These are phyloP conservation scores for Nycteola revayana DNA, from an alignment of 2,888 invertebrate species.

Conservation along the genomic window DNA sequence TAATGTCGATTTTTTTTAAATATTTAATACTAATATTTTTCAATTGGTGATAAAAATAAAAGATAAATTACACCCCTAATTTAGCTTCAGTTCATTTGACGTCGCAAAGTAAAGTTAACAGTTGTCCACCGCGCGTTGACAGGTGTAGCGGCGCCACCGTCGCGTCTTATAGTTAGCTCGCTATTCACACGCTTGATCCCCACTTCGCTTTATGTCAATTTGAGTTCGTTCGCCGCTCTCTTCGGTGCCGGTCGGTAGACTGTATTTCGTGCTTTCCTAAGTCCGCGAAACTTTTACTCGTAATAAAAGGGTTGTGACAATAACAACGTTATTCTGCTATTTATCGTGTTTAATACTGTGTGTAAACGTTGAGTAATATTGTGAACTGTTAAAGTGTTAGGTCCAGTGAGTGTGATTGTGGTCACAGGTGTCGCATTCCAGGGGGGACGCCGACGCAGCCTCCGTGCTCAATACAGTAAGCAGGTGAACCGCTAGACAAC, in stretches of 20 bases:
- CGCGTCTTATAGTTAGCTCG: constrained; percentile 24
- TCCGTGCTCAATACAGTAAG: constrained; percentile 54
- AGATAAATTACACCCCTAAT: constrained; percentile 37
- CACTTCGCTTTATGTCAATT: constrained; percentile 47
- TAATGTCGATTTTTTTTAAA: too few species aligned
- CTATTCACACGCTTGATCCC: constrained; percentile 32
- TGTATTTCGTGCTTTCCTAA: constrained; percentile 23
- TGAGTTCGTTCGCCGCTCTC: constrained; percentile 60
- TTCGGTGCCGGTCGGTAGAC: constrained; percentile 34
- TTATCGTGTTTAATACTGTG: constrained; percentile 25
- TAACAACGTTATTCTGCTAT: constrained; percentile 18
- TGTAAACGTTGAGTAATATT: constrained; percentile 28
- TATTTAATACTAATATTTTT: too few species aligned
- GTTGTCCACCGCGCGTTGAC: constrained; percentile 33
- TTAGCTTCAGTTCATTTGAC: constrained; percentile 38
- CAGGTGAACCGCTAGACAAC: constrained; percentile 63
- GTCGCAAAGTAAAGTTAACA: constrained; percentile 15
- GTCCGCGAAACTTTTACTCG: constrained; percentile 67
- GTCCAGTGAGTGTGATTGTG: constrained; percentile 62
- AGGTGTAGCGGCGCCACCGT: constrained; percentile 60
- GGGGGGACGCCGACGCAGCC: constrained; percentile 68
- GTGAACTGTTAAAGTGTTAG: constrained; percentile 38
- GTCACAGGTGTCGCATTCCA: constrained; percentile 77
- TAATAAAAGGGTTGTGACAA: constrained; percentile 41
- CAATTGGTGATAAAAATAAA: constrained; percentile 5